phyloP scores from a whole-genome alignment of 23 tunicate genomes.

The Diplosoma virens region DNA sequence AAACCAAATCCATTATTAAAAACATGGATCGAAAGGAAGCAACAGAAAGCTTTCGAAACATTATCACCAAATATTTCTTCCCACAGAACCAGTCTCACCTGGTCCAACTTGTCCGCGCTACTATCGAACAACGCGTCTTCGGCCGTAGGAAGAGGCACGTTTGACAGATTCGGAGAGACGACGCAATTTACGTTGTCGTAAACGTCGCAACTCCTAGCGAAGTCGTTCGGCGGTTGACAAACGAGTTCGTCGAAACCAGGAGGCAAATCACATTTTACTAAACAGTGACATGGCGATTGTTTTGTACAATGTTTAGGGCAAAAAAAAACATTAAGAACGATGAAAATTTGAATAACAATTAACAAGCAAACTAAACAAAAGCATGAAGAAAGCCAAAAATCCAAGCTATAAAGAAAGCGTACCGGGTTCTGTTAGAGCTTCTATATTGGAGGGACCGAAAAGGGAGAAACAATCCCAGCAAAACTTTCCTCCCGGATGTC shows the following conservation, averaged over 20 bases:
- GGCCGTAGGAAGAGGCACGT: conserved; percentile 27
- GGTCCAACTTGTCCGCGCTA: conserved; percentile 47
- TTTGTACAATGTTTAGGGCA: too few relatives aligned
- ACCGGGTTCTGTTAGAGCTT: conserved; percentile 49
- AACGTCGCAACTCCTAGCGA: conserved; percentile 28
- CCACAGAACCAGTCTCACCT: conserved; percentile 38
- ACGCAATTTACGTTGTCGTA: conserved; percentile 30
- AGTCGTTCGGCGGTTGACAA: conserved; percentile 30
- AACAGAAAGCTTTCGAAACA: too few relatives aligned
- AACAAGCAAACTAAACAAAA: too few relatives aligned
- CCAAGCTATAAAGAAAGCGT: too few relatives aligned
- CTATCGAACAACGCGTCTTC: conserved; percentile 13
- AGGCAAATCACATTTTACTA: conserved; percentile 45
- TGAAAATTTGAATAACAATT: too few relatives aligned
- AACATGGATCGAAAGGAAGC: too few relatives aligned
- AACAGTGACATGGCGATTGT: too few relatives aligned
- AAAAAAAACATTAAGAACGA: too few relatives aligned
- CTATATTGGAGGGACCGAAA: conserved; percentile 48
- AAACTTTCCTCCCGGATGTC: conserved; percentile 83
- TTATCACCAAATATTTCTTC: too few relatives aligned
- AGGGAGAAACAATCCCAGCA: conserved; percentile 82
- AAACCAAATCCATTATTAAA: too few relatives aligned
- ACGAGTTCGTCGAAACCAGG: conserved; percentile 47
- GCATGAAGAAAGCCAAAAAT: too few relatives aligned
- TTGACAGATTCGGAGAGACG: conserved; percentile 23